These are phyloP conservation scores for Sminthurinus signatus DNA, from an alignment of 1,140 invertebrate genomes.

Conservation along the genomic window DNA sequence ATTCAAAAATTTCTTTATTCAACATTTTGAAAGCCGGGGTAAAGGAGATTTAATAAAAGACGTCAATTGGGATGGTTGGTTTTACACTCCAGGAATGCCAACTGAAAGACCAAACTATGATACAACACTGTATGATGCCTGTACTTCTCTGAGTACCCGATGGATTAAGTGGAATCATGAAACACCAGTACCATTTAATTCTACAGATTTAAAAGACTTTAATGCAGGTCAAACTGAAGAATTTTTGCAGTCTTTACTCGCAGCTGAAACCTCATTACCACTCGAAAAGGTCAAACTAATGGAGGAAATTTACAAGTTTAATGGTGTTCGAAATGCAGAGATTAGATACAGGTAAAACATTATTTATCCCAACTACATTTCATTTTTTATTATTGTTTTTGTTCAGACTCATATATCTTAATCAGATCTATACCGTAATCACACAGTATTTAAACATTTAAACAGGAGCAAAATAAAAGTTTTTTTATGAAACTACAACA, in stretches of 20 bases:
- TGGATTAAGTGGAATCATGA: slow-evolving; percentile 52
- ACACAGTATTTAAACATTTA: no score
- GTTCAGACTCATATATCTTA: no score
- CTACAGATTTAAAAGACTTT: slow-evolving; percentile 53
- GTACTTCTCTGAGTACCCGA: slow-evolving; percentile 53
- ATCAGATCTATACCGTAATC: no score
- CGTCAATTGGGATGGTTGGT: slow-evolving; percentile 82
- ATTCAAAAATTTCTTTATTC: slow-evolving; percentile 69
- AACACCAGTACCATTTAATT: slow-evolving; percentile 46
- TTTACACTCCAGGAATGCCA: slow-evolving; percentile 48
- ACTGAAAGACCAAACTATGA: slow-evolving; percentile 51
- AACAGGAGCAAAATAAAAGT: no score
- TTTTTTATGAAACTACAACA: no score
- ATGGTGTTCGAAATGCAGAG: slow-evolving; percentile 65
- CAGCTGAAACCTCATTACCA: slow-evolving; percentile 49
- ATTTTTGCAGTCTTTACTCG: slow-evolving; percentile 64
- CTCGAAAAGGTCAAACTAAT: slow-evolving; percentile 57
- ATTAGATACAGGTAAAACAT: slow-evolving; percentile 53
- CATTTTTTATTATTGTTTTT: no score
- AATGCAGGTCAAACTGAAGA: slow-evolving; percentile 58
- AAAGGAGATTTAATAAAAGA: slow-evolving; percentile 43
- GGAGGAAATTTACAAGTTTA: slow-evolving; percentile 62
- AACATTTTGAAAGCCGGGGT: slow-evolving; percentile 59
- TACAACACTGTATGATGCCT: slow-evolving; percentile 58
- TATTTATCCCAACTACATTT: slow-evolving; percentile 15